Base-by-base conservation (phyloP, 2,113 vertebrate species). In the Bostrychus sinensis region DNA sequence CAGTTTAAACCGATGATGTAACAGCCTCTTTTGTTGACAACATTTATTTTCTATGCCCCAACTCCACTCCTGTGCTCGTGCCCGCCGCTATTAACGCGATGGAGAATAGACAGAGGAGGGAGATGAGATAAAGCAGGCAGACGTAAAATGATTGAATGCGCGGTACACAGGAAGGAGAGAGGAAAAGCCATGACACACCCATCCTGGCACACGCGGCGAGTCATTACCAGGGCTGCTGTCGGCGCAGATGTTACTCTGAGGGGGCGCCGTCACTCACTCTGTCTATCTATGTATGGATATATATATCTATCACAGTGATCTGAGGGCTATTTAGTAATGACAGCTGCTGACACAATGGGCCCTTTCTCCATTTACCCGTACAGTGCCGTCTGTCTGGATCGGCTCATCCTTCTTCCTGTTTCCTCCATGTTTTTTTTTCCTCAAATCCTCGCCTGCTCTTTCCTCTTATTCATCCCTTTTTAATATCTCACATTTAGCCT, bases 241-340 rank as follows among this genome's bases (percentile, higher is more conserved):
- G 86, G 83, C 88, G 83, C 89, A 91, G 89, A 91, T 91, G 89
- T 91, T 89, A 80, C 79, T 85, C 88, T 88, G 88, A 89, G 86
- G 85, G 88, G 86, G 86, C 86, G 85, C 85, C 88, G 89, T 91
- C 86, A 89, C 73, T 89, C 87, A 88, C 54, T 70, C 63, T 22
- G 64, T 61, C 71, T 50, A 71, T 42, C 55, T 62, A 51, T 71
- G 73, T 25, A 42, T 71, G 62, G 66, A 58, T 79, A 66, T 48
- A 32, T 41, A 54, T 39, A 57, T 69, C 53, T 60, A 65, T 82
- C 80, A 84, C 83, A 86, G 78, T 83, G 82, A 85, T 88, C 85
- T 87, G 80, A 85, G 81, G 86, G 85, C 86, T 87, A 87, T 88
- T 90, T 88, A 88, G 83, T 65, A 66, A 81, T 81, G 85, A 88